Base-by-base conservation (phyloP, 2,888 invertebrate species). In the Fragum sueziense region DNA sequence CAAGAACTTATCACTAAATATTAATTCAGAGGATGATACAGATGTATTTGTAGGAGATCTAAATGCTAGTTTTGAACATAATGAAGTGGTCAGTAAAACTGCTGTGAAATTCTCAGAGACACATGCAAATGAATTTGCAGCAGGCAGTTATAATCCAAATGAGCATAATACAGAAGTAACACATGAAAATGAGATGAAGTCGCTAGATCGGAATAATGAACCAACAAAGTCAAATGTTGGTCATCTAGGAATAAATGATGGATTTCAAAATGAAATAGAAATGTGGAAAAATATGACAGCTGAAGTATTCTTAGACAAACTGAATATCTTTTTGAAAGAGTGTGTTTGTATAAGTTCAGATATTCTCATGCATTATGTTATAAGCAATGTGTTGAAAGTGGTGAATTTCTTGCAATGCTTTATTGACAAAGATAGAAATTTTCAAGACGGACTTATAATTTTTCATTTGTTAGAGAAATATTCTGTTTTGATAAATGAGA, bases 391-490 rank as follows among this genome's bases (percentile, higher is more conserved):
- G 4, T 41, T 75, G 29, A n/a, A 73, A 11, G 61, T 78, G 4
- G 59, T 75, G 17, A 75, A 80, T 29, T 83, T 77, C 33, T 34
- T 83, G 29, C 69, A 80, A 37, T n/a, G n/a, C n/a, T n/a, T n/a
- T n/a, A n/a, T n/a, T n/a, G 67, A 76, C 47, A 75, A 80, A 20
- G 22, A 67, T 25, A 51, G 37, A 14, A 47, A 52, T 20, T 71
- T 69, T 11, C 41, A 62, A 20, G 75, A 68, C 65, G 80, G 75
- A 14, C 54, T 57, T 54, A 79, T 47, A 4, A 54, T 84, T 0
- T 84, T 84, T 51, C 37, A 73, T 51, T 72, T 81, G 65, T 81
- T 84, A 81, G 75, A 79, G 37, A 70, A 77, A 41, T 84, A 70
- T 79, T 68, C 79, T 34, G 9, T 68, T 4, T 20, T 75, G 27